Conservation (phyloP, 2,113 vertebrate species). For the Entomyzon cyanotis region DNA sequence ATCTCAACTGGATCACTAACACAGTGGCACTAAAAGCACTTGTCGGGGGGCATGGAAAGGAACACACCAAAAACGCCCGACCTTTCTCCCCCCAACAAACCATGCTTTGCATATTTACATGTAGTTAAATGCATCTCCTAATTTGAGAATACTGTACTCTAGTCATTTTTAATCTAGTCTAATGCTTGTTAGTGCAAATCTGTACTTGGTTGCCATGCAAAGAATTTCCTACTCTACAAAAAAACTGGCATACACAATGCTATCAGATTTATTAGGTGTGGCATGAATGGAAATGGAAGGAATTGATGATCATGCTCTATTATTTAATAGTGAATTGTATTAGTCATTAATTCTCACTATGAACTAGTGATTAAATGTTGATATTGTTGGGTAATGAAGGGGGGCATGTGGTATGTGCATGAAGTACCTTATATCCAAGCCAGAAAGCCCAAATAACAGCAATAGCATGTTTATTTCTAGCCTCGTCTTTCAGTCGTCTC, state of each 20-base stretch:
- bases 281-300: conserved; percentile 31
- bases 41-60: neutral
- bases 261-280: neutral
- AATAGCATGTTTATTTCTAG: conserved; percentile 94
- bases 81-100: neutral
- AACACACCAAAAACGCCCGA: neutral
- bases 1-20: neutral
- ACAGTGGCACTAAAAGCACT: conserved; percentile 44
- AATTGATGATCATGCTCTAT: conserved; percentile 60
- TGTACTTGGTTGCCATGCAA: conserved; percentile 45
- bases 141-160: neutral
- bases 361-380: neutral
- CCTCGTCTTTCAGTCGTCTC: conserved; percentile 93
- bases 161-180: conserved; percentile 13
- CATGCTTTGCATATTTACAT: conserved; percentile 32
- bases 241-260: neutral
- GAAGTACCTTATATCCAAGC: conserved; percentile 98
- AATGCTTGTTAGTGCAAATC: conserved; percentile 65
- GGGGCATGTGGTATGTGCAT: conserved; percentile 67
- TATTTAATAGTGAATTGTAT: neutral
- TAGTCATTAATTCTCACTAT: conserved; percentile 16
- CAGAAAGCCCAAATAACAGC: conserved; percentile 99
- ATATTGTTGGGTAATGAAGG: conserved; percentile 48
- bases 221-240: conserved; percentile 3
- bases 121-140: neutral